Conservation (phyloP, 2,113 vertebrate species). For the Rhinoptilus africanus region DNA sequence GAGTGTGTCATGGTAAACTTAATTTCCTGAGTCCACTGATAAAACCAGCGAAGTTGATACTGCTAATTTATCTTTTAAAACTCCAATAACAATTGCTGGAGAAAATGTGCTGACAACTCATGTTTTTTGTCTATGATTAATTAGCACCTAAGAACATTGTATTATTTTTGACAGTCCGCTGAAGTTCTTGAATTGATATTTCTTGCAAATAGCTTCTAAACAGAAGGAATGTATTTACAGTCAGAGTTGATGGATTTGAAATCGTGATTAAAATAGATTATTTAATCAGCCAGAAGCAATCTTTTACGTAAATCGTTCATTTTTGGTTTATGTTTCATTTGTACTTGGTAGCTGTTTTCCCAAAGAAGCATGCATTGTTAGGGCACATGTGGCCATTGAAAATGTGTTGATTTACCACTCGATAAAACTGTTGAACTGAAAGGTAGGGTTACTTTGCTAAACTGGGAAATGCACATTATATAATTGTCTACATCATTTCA, state of each 20-base stretch:
- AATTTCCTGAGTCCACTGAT: neutral
- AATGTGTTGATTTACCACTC: neutral
- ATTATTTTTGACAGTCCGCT: neutral
- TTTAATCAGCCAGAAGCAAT: neutral
- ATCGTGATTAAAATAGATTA: neutral
- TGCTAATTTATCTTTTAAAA: neutral
- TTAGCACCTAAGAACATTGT: neutral
- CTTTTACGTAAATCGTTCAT: neutral
- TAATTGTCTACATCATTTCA: neutral
- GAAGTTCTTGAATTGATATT: neutral
- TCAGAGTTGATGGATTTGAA: slow-evolving; percentile 9
- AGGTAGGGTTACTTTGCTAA: neutral
- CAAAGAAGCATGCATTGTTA: neutral
- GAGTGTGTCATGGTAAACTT: neutral
- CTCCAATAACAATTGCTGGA: neutral
- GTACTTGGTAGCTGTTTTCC: neutral
- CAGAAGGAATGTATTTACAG: neutral
- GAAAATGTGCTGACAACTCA: neutral
- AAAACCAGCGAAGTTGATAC: neutral
- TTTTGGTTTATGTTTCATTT: neutral
- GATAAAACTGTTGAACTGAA: neutral
- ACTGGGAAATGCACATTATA: neutral
- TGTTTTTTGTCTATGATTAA: neutral
- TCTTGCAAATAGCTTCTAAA: neutral
- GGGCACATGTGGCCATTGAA: neutral